These are phyloP conservation scores for Araneus ventricosus DNA, from an alignment of 1,140 invertebrate genomes.

Conservation along the genomic window DNA sequence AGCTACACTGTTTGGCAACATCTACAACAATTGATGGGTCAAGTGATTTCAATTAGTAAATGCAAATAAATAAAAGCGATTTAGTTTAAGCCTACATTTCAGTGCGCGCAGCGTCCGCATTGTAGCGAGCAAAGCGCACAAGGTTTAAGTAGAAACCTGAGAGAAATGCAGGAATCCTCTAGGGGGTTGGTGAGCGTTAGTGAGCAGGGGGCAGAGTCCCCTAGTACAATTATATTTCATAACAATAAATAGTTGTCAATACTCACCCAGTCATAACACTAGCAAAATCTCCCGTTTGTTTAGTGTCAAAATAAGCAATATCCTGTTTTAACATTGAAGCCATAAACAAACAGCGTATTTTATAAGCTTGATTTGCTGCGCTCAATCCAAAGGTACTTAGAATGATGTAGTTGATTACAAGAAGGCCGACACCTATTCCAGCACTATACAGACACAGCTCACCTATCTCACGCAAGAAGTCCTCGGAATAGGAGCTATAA, in stretches of 20 bases:
- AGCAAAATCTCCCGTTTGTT: slow-evolving; percentile 90
- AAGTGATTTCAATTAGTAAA: no score
- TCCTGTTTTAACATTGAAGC: slow-evolving; percentile 84
- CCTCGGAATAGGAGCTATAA: not conserved
- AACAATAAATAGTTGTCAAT: no score
- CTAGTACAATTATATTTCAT: not conserved
- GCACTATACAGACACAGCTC: not conserved
- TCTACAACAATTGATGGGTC: no score
- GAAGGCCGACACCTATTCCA: slow-evolving; percentile 69
- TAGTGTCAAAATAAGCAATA: slow-evolving; percentile 90
- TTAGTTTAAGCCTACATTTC: no score
- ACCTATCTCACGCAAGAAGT: not conserved
- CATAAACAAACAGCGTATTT: slow-evolving; percentile 79
- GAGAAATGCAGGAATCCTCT: no score
- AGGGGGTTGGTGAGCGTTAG: no score
- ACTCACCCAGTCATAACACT: slow-evolving; percentile 90
- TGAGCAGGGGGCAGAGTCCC: no score
- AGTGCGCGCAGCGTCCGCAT: no score
- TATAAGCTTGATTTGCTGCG: slow-evolving; percentile 84
- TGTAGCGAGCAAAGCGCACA: no score
- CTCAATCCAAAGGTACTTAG: slow-evolving; percentile 85
- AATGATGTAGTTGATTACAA: slow-evolving; percentile 84
- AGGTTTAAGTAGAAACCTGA: no score
- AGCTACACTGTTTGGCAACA: no score
- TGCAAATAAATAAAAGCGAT: no score